A percentile compares a stretch with the other conserved stretches of the same genome.
phyloP scores from a whole-genome alignment of 2,113 vertebrate species.

The Cromileptes altivelis region DNA sequence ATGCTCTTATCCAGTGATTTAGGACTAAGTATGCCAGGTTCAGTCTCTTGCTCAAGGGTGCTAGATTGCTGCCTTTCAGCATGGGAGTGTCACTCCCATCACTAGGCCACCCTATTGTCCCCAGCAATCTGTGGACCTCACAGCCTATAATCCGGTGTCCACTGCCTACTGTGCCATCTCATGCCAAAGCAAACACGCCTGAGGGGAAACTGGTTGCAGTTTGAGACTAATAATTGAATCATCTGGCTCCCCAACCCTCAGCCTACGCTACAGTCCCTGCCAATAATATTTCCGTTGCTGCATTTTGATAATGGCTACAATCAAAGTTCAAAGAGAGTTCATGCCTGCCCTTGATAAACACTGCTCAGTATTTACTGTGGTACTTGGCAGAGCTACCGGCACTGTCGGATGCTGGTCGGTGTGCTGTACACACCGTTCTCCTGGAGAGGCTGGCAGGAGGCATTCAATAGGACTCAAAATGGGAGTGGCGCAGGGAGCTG shows the following conservation, averaged over 20 bases:
- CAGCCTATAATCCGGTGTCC: slow-evolving; percentile 12
- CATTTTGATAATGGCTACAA: slow-evolving; percentile 72
- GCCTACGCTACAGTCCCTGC: slow-evolving; percentile 21
- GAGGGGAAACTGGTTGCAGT: slow-evolving; percentile 59
- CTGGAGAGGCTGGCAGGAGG: slow-evolving; percentile 40
- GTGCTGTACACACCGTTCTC: slow-evolving; percentile 35
- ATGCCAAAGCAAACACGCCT: slow-evolving; percentile 60
- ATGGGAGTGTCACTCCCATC: background rate
- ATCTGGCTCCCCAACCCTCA: slow-evolving; percentile 56
- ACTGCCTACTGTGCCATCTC: slow-evolving; percentile 25
- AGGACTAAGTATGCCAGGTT: background rate
- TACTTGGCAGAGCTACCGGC: slow-evolving; percentile 55
- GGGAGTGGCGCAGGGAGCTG: slow-evolving; percentile 53
- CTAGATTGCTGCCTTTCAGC: background rate
- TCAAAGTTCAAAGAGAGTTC: slow-evolving; percentile 77
- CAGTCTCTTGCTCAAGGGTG: slow-evolving; percentile 2
- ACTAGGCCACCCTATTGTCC: background rate
- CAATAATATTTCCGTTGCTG: slow-evolving; percentile 71
- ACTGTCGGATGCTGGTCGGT: slow-evolving; percentile 25
- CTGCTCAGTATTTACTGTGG: slow-evolving; percentile 53
- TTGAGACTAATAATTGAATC: slow-evolving; percentile 70
- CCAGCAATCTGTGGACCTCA: background rate
- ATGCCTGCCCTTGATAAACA: slow-evolving; percentile 71
- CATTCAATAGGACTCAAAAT: slow-evolving; percentile 44
- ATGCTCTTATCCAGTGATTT: slow-evolving; percentile 26